Base-by-base conservation (phyloP, 2,113 vertebrate genomes). In the Neogobius melanostomus region DNA sequence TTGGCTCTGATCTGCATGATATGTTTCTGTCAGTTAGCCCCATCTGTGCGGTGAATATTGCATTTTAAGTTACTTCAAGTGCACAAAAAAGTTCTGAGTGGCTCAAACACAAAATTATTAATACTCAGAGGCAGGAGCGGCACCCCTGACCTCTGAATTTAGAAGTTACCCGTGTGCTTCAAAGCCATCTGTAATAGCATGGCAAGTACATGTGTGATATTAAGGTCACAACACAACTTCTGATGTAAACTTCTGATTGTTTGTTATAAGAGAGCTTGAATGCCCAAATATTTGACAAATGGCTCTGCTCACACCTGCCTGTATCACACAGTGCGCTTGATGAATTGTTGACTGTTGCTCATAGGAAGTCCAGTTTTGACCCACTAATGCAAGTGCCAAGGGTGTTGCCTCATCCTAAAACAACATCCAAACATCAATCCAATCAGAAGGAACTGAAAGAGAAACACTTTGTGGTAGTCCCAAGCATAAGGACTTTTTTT, bases 281-380 rank as follows among this genome's bases (percentile, higher is more conserved):
- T 76, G 63, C 75, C 75, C 53, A 75, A 76, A 83, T 77, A 56
- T 48, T 78, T 92, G 88, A 92, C 90, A 72, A 83, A 92, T 90
- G 88, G 71, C 79, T 85, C 82, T 81, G 82, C 71, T 86, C 84
- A 84, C 53, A 60, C 75, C 72, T 82, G 72, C 82, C 76, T 47
- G 21, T 46, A 83, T 83, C 90, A 88, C 8, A 86, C 92, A 91
- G 92, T 57, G 88, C 14, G 8, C 45, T 83, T 91, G 91, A 92
- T 91, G 76, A 88, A 93, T 92, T 73, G 85, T 68, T 69, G 82
- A 73, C 73, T 36, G 68, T 80, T 71, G 74, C 81, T 81, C 42
- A 73, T 47, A 54, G 67, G 69, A 82, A 71, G 72, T 84, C 60
- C 64, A 79, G 63, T 74, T 64, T 43, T 89, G 88, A 90, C 88